A percentile compares a stretch with the other conserved stretches of the same genome.
Conservation (phyloP, 2,888 invertebrate genomes). For the Polyommatus iphigenia region DNA sequence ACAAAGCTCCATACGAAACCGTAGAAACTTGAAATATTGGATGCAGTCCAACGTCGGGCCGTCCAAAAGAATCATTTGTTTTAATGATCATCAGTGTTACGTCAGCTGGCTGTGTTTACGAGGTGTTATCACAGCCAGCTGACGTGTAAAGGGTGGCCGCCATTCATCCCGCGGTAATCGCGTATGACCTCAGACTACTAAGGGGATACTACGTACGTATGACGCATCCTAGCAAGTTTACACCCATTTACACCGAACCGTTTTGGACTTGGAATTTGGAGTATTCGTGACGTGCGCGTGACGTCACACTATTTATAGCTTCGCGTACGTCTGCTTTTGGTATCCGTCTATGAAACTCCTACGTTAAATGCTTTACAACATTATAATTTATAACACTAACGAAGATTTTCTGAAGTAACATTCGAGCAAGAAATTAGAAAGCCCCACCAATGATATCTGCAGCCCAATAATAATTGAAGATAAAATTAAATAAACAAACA, state of each 20-base stretch:
- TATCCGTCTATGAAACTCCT: background rate
- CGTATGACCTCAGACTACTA: no score
- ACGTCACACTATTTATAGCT: slow-evolving; percentile 12
- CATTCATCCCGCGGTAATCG: slow-evolving; percentile 41
- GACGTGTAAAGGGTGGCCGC: slow-evolving; percentile 39
- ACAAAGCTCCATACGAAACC: slow-evolving; percentile 7
- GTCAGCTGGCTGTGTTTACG: slow-evolving; percentile 42
- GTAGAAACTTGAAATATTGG: slow-evolving; percentile 36
- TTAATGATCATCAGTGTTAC: slow-evolving; percentile 40
- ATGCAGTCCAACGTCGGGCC: slow-evolving; percentile 39
- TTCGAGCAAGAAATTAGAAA: no score
- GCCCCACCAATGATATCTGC: no score
- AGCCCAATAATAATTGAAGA: no score
- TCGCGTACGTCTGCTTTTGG: background rate
- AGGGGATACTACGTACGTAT: no score
- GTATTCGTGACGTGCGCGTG: background rate
- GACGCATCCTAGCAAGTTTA: slow-evolving; percentile 35
- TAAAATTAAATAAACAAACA: background rate
- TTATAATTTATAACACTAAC: background rate
- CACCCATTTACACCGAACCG: background rate
- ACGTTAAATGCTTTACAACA: background rate
- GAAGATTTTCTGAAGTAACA: background rate
- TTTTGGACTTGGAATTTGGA: slow-evolving; percentile 23
- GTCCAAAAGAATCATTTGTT: slow-evolving; percentile 41
- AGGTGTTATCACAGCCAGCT: slow-evolving; percentile 41